Conservation (phyloP, 2,797 vertebrate genomes). For the Parambassis ranga region DNA sequence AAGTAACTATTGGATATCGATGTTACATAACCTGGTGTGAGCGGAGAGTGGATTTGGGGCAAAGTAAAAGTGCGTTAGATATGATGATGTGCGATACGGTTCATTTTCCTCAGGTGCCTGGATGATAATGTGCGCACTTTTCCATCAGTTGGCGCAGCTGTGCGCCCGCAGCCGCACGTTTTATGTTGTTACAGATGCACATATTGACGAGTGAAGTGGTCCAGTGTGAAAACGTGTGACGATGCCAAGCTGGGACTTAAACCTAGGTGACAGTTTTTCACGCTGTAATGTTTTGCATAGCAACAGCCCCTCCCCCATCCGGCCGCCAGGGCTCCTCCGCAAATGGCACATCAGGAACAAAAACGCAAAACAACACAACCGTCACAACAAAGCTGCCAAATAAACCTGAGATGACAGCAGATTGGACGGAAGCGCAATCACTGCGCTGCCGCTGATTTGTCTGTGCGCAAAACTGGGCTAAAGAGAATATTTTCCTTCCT, state of each 20-base stretch:
- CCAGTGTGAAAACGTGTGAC: slow-evolving; percentile 26
- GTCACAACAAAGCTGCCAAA: not conserved
- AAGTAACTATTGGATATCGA: slow-evolving; percentile 79
- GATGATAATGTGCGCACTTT: not conserved
- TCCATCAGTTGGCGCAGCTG: not conserved
- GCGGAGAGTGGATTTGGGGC: slow-evolving; percentile 22
- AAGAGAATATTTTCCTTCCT: not conserved
- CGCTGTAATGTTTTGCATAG: slow-evolving; percentile 84
- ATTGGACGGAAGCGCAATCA: no score
- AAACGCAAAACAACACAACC: slow-evolving; percentile 51
- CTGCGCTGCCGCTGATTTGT: no score
- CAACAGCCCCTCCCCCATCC: slow-evolving; percentile 80
- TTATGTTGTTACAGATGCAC: not conserved
- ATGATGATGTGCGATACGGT: not conserved
- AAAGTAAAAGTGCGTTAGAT: no score
- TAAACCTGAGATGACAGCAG: accelerated
- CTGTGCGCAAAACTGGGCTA: accelerated
- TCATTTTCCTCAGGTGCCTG: not conserved
- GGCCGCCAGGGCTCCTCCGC: slow-evolving; percentile 63
- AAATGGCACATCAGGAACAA: slow-evolving; percentile 31
- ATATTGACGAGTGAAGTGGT: slow-evolving; percentile 28
- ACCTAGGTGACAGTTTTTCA: slow-evolving; percentile 75
- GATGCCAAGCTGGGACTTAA: slow-evolving; percentile 43
- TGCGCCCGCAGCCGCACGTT: not conserved
- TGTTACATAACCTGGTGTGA: slow-evolving; percentile 72